Conservation (phyloP, 1,140 invertebrate genomes). For the Doryteuthis pealeii region DNA sequence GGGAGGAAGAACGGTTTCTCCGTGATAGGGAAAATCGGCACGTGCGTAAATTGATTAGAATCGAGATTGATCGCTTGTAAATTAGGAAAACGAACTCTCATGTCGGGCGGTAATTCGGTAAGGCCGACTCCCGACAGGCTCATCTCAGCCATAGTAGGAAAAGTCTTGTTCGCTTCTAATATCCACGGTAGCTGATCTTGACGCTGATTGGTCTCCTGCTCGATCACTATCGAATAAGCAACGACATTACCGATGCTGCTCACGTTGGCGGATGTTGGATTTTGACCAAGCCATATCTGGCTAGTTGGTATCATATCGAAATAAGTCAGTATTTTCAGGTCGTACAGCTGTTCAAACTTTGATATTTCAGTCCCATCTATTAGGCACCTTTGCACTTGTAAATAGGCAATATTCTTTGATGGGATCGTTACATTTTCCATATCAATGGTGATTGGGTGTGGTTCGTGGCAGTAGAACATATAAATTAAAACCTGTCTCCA, state of each 20-base stretch:
- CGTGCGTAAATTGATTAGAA: slow-evolving; percentile 29
- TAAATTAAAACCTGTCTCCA: background rate
- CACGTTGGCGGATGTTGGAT: background rate
- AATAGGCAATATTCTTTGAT: background rate
- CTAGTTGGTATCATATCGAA: background rate
- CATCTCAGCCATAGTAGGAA: background rate
- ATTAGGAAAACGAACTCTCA: slow-evolving; percentile 32
- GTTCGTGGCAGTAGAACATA: background rate
- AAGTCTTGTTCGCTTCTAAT: background rate
- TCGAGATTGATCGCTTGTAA: slow-evolving; percentile 35
- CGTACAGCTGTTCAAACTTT: background rate
- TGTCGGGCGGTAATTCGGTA: slow-evolving; percentile 17
- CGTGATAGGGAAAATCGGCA: slow-evolving; percentile 34
- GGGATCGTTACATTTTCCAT: background rate
- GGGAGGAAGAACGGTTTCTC: slow-evolving; percentile 15
- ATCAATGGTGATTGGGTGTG: background rate
- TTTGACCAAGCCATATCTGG: background rate
- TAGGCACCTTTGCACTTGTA: background rate
- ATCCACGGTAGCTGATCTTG: background rate
- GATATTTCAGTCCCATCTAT: background rate
- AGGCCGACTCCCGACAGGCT: background rate
- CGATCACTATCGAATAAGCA: background rate
- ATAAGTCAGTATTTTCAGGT: background rate
- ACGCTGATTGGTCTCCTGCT: background rate
- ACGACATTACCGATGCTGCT: background rate